phyloP scores from a whole-genome alignment of 2,888 invertebrate species.

The Leuctra nigra region DNA sequence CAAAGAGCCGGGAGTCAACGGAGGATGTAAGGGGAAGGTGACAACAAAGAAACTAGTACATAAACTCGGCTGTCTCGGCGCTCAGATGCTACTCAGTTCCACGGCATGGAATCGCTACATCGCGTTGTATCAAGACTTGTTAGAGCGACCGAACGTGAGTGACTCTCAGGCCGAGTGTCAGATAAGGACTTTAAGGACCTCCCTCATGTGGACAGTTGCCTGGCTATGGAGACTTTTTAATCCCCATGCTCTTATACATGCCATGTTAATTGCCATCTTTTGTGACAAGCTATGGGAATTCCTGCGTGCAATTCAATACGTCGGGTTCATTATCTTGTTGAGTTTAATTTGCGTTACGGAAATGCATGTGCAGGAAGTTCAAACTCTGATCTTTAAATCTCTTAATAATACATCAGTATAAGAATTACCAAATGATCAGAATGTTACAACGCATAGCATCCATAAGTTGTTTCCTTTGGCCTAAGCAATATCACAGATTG shows the following conservation, averaged over 20 bases:
- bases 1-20: constrained; percentile 50
- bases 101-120: constrained; percentile 81
- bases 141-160: constrained; percentile 48
- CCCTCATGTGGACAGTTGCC: constrained; percentile 64
- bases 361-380: constrained; percentile 57
- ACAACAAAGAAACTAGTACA: constrained; percentile 58
- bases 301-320: constrained; percentile 59
- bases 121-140: constrained; percentile 66
- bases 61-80: constrained; percentile 58
- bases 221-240: constrained; percentile 73
- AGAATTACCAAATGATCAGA: too few relatives aligned
- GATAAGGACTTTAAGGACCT: constrained; percentile 55
- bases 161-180: constrained; percentile 48
- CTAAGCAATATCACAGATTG: too few relatives aligned
- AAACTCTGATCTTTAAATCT: constrained; percentile 46
- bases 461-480: too few relatives aligned
- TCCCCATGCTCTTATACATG: constrained; percentile 69
- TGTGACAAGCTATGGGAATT: constrained; percentile 78
- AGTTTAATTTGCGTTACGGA: constrained; percentile 64
- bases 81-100: constrained; percentile 67
- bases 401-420: constrained; percentile 1
- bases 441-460: too few relatives aligned
- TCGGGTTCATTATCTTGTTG: constrained; percentile 62
- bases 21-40: constrained; percentile 61
- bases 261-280: constrained; percentile 67